These are phyloP conservation scores for Holcopasites calliopsidis DNA, from an alignment of 1,140 invertebrate genomes.

Conservation along the genomic window DNA sequence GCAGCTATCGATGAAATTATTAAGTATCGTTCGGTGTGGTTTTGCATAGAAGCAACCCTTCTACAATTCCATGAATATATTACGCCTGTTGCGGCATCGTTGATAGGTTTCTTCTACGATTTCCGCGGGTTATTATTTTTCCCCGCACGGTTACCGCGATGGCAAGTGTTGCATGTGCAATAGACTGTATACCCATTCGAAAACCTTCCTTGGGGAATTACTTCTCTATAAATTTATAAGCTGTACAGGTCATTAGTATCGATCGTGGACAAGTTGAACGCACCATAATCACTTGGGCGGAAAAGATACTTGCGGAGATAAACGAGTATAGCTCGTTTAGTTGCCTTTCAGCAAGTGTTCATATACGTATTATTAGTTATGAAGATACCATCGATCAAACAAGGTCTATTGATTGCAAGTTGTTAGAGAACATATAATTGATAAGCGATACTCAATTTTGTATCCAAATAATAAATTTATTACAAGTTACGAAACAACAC, in stretches of 20 bases:
- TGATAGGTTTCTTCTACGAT: too few species aligned
- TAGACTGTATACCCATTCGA: too few species aligned
- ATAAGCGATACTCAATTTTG: background rate
- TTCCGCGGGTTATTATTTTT: background rate
- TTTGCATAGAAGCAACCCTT: background rate
- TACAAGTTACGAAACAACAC: background rate
- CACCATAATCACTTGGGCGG: background rate
- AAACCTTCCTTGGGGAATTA: too few species aligned
- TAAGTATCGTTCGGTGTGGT: too few species aligned
- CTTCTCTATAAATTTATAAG: background rate
- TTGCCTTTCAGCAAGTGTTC: too few species aligned
- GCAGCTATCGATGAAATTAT: background rate
- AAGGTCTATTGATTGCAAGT: background rate
- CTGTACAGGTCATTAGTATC: too few species aligned
- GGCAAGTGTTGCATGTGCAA: background rate
- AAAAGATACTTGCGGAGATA: background rate
- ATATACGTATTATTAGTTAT: background rate
- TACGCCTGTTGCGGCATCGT: background rate
- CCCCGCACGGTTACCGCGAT: background rate
- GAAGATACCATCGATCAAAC: background rate
- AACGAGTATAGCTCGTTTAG: background rate
- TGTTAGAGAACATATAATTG: background rate
- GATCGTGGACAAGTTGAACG: too few species aligned
- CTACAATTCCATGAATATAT: background rate
- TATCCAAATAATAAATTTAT: background rate